phyloP scores from a whole-genome alignment of 1,140 invertebrate genomes.

The Trichonephila inaurata region DNA sequence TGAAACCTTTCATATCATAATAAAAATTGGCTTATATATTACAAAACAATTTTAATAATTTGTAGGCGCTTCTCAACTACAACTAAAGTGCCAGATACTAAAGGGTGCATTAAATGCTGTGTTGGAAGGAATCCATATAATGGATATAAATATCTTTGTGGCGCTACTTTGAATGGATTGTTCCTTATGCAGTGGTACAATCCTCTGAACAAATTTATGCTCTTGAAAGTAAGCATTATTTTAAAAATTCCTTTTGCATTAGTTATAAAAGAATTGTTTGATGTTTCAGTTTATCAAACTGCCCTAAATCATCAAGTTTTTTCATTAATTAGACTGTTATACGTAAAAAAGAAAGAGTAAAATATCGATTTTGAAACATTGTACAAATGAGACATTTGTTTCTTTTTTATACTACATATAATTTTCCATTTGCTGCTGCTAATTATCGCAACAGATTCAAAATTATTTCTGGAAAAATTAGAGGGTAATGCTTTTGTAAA shows the following conservation, averaged over 20 bases:
- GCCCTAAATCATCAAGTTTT: too few relatives aligned
- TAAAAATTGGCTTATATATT: neutral
- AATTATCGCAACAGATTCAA: too few relatives aligned
- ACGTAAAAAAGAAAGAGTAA: too few relatives aligned
- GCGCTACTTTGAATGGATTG: constrained; percentile 93
- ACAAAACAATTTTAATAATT: neutral
- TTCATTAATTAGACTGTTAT: too few relatives aligned
- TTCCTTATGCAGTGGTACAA: constrained; percentile 99
- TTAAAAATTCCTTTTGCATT: neutral
- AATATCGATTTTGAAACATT: too few relatives aligned
- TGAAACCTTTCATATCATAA: neutral
- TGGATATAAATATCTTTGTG: constrained; percentile 98
- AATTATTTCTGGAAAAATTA: too few relatives aligned
- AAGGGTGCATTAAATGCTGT: constrained; percentile 95
- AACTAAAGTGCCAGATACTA: constrained; percentile 96
- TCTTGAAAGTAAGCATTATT: constrained; percentile 89
- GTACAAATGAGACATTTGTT: too few relatives aligned
- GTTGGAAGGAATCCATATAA: constrained; percentile 98
- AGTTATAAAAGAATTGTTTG: neutral
- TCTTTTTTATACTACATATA: too few relatives aligned
- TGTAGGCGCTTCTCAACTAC: constrained; percentile 93
- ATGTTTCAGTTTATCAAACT: neutral
- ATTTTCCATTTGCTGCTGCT: too few relatives aligned
- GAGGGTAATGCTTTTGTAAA: too few relatives aligned
- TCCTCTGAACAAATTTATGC: constrained; percentile 98